A percentile compares a stretch with the other conserved stretches of the same genome.
phyloP scores from a whole-genome alignment of 2,888 invertebrate genomes.

The Watsonalla binaria region DNA sequence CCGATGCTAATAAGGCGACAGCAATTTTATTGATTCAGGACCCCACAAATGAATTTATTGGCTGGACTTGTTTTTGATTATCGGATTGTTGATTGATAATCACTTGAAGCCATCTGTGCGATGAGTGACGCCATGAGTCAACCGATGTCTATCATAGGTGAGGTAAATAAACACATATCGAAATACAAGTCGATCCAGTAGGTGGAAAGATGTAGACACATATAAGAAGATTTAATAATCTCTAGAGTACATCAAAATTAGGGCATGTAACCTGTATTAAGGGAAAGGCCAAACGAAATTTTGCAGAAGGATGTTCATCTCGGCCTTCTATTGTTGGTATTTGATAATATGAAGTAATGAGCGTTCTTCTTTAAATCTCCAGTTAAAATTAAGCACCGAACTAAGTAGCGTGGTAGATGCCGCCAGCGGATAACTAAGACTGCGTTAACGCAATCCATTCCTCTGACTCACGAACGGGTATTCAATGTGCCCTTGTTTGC shows the following conservation, averaged over 20 bases:
- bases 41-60: too few relatives aligned
- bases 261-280: too few relatives aligned
- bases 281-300: too few relatives aligned
- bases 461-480: slow-evolving; percentile 12
- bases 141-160: not conserved
- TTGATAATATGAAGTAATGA: too few relatives aligned
- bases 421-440: slow-evolving; percentile 5
- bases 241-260: too few relatives aligned
- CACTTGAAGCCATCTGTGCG: not conserved
- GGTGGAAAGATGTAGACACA: too few relatives aligned
- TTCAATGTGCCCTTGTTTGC: slow-evolving; percentile 10
- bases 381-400: slow-evolving; percentile 3
- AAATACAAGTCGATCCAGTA: not conserved
- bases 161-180: not conserved
- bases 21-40: not conserved
- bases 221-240: too few relatives aligned
- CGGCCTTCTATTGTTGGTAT: too few relatives aligned
- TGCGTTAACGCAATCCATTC: slow-evolving; percentile 2
- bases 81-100: not conserved
- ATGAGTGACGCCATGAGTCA: not conserved
- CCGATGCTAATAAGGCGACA: slow-evolving; percentile 8
- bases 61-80: not conserved
- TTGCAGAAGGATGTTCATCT: too few relatives aligned
- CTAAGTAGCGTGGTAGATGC: slow-evolving; percentile 14
- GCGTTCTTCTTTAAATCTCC: too few relatives aligned